Evolutionary conservation across 1,140 invertebrate species (phyloP).

Genomic region (Trachelipus rathkii): DNA sequence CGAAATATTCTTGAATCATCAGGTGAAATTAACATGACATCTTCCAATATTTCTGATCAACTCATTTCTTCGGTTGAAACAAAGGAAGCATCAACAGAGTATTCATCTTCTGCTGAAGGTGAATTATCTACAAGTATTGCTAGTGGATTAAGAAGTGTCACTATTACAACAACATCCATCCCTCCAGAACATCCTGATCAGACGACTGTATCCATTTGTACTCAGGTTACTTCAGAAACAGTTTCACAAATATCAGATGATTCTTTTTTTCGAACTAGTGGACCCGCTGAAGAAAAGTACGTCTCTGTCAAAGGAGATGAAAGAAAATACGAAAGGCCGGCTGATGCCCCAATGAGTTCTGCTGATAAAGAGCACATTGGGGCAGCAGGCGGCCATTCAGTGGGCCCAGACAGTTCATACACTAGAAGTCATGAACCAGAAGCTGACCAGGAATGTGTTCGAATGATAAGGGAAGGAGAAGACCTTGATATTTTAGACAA

Average conservation of each 20-base stretch:
- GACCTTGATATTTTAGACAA: constrained; percentile 49
- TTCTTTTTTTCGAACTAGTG: constrained; percentile 52
- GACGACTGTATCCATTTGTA: constrained; percentile 53
- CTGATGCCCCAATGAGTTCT: constrained; percentile 34
- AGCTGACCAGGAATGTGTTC: constrained; percentile 46
- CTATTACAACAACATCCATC: constrained; percentile 56
- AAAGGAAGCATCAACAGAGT: constrained; percentile 27
- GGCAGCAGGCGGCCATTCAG: constrained; percentile 45
- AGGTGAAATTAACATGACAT: constrained; percentile 26
- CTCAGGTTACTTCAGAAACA: constrained; percentile 57
- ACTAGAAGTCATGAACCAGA: constrained; percentile 47
- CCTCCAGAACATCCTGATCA: constrained; percentile 51
- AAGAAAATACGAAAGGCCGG: constrained; percentile 41
- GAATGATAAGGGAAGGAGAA: constrained; percentile 57
- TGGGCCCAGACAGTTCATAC: constrained; percentile 42
- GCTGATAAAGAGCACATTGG: constrained; percentile 25
- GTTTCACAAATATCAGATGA: constrained; percentile 48
- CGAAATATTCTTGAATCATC: constrained; percentile 26
- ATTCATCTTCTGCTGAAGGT: constrained; percentile 30
- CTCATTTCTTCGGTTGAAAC: constrained; percentile 42
- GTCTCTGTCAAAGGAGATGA: constrained; percentile 53
- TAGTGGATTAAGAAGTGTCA: constrained; percentile 52
- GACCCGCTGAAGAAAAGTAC: constrained; percentile 58
- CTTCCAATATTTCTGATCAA: constrained; percentile 48
- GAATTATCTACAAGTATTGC: constrained; percentile 31